Conservation (phyloP, 2,888 invertebrate species). For the Stratiomys singularior region DNA sequence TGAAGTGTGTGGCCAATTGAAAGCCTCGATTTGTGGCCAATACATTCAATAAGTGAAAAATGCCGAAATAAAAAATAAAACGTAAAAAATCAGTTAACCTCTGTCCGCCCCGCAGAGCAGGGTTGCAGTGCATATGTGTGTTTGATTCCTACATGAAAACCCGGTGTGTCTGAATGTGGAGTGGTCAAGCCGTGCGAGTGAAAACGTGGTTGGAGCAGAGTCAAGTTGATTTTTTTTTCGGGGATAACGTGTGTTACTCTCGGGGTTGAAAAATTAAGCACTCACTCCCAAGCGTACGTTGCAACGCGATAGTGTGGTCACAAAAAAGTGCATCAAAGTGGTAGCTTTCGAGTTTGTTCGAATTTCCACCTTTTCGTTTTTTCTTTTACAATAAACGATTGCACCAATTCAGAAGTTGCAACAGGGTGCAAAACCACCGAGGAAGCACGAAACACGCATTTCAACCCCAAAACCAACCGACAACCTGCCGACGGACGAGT, state of each 20-base stretch:
- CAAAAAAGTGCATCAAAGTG: slow-evolving; percentile 56
- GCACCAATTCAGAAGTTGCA: slow-evolving; percentile 29
- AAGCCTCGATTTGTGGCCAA: slow-evolving; percentile 50
- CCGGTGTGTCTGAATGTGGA: slow-evolving; percentile 39
- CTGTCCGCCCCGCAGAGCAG: slow-evolving; percentile 9
- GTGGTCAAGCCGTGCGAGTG: slow-evolving; percentile 28
- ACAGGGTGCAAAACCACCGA: slow-evolving; percentile 34
- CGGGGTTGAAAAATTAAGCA: slow-evolving; percentile 38
- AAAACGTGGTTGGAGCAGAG: slow-evolving; percentile 25
- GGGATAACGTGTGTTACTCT: slow-evolving; percentile 2
- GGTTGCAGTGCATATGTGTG: slow-evolving; percentile 8
- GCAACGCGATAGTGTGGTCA: slow-evolving; percentile 42
- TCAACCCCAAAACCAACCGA: slow-evolving; percentile 39
- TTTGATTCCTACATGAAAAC: slow-evolving; percentile 7
- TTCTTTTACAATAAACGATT: not conserved
- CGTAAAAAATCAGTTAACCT: slow-evolving; percentile 3
- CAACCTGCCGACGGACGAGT: slow-evolving; percentile 32
- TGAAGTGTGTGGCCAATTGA: slow-evolving; percentile 49
- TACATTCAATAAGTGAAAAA: slow-evolving; percentile 49
- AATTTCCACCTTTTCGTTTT: slow-evolving; percentile 53
- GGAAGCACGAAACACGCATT: slow-evolving; percentile 42
- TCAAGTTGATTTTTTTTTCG: slow-evolving; percentile 41
- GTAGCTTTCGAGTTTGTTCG: slow-evolving; percentile 57
- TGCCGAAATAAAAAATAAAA: slow-evolving; percentile 46
- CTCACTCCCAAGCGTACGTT: slow-evolving; percentile 5